Evolutionary conservation across 2,797 vertebrate genomes (phyloP).

Genomic region (Cetoscarus ocellatus): DNA sequence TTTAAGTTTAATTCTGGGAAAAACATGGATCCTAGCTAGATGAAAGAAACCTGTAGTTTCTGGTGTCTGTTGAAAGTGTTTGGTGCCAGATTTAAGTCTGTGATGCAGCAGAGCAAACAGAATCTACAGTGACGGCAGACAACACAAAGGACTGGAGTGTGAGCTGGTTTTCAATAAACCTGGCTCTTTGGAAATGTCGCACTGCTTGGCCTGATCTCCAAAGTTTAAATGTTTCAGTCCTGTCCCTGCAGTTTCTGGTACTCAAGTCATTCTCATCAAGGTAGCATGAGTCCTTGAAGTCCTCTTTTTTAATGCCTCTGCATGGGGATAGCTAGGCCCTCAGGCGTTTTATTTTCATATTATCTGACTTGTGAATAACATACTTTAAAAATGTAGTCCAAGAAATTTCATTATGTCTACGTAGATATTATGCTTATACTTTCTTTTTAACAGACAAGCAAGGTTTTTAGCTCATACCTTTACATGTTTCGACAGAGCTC

Average conservation of each 20-base stretch:
- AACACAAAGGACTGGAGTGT: constrained; percentile 53
- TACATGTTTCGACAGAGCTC: too few relatives aligned
- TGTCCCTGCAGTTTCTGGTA: constrained; percentile 18
- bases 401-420: too few relatives aligned
- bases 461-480: too few relatives aligned
- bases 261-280: constrained; percentile 22
- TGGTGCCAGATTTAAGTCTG: constrained; percentile 34
- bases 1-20: constrained; percentile 24
- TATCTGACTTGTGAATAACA: too few relatives aligned
- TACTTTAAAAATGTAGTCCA: too few relatives aligned
- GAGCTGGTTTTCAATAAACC: constrained; percentile 73
- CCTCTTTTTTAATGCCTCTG: constrained; percentile 50
- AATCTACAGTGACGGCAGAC: constrained; percentile 22
- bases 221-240: constrained; percentile 17
- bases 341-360: too few relatives aligned
- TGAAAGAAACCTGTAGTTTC: constrained; percentile 6
- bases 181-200: constrained; percentile 45
- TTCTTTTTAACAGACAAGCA: too few relatives aligned
- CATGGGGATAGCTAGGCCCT: too few relatives aligned
- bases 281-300: constrained; percentile 25
- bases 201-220: constrained; percentile 29
- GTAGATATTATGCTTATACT: too few relatives aligned
- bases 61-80: constrained; percentile 13
- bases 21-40: constrained; percentile 31
- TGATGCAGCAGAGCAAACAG: constrained; percentile 13